Conservation (phyloP, 2,113 vertebrate species). For the Onychorhynchus coronatus region DNA sequence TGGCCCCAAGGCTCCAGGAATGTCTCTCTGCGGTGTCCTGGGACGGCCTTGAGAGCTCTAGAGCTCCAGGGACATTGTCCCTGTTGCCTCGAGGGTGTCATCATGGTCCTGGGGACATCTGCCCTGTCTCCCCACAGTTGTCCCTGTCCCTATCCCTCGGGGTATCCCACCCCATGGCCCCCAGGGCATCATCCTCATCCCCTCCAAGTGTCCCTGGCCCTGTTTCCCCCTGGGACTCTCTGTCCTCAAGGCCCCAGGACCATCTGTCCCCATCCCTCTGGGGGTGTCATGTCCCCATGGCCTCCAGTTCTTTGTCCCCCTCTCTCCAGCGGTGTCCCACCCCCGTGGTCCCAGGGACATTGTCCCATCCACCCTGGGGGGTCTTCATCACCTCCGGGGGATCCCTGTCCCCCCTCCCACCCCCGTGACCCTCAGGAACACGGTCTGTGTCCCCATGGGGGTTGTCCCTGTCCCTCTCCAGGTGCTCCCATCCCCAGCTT, state of each 20-base stretch:
- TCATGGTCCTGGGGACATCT: neutral
- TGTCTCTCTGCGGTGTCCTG: neutral
- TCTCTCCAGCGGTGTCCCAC: no score
- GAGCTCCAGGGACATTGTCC: neutral
- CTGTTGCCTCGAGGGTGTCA: neutral
- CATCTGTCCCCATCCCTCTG: no score
- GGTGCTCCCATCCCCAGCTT: neutral
- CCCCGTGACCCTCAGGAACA: no score
- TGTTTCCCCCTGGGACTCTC: no score
- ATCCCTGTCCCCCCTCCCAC: neutral
- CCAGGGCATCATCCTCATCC: neutral
- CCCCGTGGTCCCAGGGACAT: neutral
- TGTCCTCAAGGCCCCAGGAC: neutral
- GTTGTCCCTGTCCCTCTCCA: neutral
- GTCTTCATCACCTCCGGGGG: neutral
- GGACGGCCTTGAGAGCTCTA: neutral
- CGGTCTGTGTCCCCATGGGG: neutral
- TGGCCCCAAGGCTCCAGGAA: no score
- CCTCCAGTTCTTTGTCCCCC: neutral
- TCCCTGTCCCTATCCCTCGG: neutral
- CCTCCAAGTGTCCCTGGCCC: neutral
- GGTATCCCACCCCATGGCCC: neutral
- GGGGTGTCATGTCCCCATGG: neutral
- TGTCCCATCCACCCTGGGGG: neutral
- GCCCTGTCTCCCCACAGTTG: neutral